phyloP scores from a whole-genome alignment of 2,113 vertebrate genomes.

The Aphyosemion australe region DNA sequence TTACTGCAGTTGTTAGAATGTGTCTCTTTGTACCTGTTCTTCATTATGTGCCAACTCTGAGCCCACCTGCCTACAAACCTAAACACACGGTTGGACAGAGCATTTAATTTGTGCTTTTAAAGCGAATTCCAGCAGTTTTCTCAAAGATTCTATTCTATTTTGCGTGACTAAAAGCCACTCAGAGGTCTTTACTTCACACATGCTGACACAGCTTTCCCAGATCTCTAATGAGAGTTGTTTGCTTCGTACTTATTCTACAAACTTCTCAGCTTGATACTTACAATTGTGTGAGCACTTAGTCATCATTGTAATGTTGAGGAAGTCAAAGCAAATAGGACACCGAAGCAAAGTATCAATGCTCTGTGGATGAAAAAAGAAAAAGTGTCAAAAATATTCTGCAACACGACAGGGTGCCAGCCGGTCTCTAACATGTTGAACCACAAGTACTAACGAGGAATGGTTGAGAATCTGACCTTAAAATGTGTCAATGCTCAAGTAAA shows the following conservation, averaged over 20 bases:
- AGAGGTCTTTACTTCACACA: background rate
- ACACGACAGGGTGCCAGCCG: background rate
- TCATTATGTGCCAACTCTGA: background rate
- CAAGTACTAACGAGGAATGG: background rate
- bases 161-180: background rate
- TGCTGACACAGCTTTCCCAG: background rate
- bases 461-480: no score
- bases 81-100: background rate
- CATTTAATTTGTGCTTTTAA: background rate
- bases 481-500: no score
- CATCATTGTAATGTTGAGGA: slow-evolving; percentile 91
- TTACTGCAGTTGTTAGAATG: background rate
- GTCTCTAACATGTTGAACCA: background rate
- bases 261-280: slow-evolving; percentile 77
- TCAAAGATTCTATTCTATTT: background rate
- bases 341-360: slow-evolving; percentile 86
- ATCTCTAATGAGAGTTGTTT: background rate
- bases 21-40: background rate
- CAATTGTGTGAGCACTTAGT: slow-evolving; percentile 97
- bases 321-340: slow-evolving; percentile 96
- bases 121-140: background rate
- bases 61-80: no score
- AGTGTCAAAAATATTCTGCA: no score
- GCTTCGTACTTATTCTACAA: background rate
- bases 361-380: slow-evolving; percentile 70